Percentiles rank a stretch among this genome's conserved stretches.
phyloP scores from a whole-genome alignment of 2,113 vertebrate species.

The Megalops atlanticus region DNA sequence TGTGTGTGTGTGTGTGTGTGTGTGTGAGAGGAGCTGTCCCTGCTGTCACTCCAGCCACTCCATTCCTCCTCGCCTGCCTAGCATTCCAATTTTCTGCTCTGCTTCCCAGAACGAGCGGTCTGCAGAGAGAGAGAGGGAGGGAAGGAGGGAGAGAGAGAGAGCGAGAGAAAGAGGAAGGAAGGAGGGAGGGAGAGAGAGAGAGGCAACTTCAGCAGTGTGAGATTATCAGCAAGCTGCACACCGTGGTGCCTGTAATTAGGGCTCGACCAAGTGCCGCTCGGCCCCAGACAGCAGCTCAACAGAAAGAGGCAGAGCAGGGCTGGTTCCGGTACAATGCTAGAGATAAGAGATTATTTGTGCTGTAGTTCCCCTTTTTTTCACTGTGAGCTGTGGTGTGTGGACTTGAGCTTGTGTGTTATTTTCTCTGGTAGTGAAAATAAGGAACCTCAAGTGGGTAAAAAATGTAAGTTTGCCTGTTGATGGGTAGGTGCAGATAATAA shows the following conservation, averaged over 20 bases:
- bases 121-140: background rate
- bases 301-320: background rate
- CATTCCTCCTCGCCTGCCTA: background rate
- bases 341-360: background rate
- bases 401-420: background rate
- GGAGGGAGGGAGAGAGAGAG: background rate
- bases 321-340: background rate
- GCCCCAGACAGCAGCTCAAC: background rate
- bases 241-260: background rate
- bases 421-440: background rate
- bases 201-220: too few species aligned
- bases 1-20: background rate
- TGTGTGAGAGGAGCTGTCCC: background rate
- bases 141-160: background rate
- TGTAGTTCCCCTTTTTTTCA: too few species aligned
- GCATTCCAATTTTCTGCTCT: slow-evolving; percentile 8
- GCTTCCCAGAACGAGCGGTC: background rate
- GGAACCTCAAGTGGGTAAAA: background rate
- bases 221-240: background rate
- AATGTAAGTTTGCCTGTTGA: too few species aligned
- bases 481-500: too few species aligned
- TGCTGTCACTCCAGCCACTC: background rate
- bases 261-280: background rate
- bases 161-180: background rate
- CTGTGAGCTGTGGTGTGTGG: too few species aligned